Base-by-base conservation (phyloP, 1,140 invertebrate genomes). In the Papilio xuthus region DNA sequence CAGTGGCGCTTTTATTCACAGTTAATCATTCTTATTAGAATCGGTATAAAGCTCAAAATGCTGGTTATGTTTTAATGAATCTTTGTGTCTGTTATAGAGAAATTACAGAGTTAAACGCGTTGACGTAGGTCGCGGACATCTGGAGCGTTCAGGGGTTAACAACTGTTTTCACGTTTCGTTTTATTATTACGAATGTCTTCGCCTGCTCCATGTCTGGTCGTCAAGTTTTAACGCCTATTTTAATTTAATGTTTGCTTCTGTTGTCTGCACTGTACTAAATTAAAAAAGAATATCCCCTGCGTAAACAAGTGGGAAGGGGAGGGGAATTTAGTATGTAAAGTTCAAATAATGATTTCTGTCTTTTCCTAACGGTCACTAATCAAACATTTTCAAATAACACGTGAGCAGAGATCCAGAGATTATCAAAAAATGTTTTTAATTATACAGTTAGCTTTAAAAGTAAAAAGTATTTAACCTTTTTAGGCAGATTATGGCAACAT, bases 61-160 rank as follows among this genome's bases (percentile, higher is more conserved):
- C 23, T 28, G 26, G 18, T 20, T 44, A 42, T 44, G 20, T 71
- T 71, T 71, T 71, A 73, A 69, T 79, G 15, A 4, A 70, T 74
- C 12, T 75, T 79, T 77, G 80, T 79, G 76, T 83, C n/a, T n/a
- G 80, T 85, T 85, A 85, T 82, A 23, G 81, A 86, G 85, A 78
- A 84, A 82, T 84, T 78, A 78, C 42, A 81, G 82, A 78, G 72
- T 47, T 75, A 78, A 73, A 74, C 41, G 73, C 81, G 79, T 85
- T 88, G 85, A 79, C 79, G 85, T 83, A 88, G 86, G 86, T 88
- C 86, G 83, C 77, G 82, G 80, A 80, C 86, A 88, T 88, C 86
- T 88, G 86, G 85, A 78, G 78, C 77, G 56, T 76, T 78, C 72
- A 77, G 80, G 73, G 80, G 72, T 75, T 69, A 56, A 60, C 78